Percentiles rank a stretch among this genome's conserved stretches.
These are phyloP conservation scores for Callorhinus ursinus DNA, from an alignment of 2,113 vertebrate species.

Conservation along the genomic window DNA sequence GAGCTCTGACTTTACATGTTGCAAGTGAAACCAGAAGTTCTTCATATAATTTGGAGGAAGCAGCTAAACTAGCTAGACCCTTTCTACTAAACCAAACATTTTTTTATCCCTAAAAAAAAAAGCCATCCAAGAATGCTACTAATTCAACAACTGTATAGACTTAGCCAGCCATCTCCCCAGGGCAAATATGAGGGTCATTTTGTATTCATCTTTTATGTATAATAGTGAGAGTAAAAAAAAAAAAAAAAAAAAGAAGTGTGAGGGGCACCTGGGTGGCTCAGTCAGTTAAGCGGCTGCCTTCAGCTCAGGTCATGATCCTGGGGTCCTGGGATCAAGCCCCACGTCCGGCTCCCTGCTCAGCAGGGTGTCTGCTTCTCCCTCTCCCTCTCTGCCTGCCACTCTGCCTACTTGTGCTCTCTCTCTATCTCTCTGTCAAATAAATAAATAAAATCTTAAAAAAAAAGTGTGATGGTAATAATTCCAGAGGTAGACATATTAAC, in stretches of 20 bases:
- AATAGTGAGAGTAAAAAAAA: not conserved
- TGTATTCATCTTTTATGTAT: not conserved
- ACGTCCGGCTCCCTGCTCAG: too few relatives aligned
- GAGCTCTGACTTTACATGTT: not conserved
- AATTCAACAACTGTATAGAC: not conserved
- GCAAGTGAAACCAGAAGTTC: not conserved
- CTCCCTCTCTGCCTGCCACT: too few relatives aligned
- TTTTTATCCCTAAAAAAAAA: not conserved
- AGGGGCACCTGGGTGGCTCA: not conserved
- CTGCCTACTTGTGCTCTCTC: too few relatives aligned
- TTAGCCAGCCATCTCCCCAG: not conserved
- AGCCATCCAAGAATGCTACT: not conserved
- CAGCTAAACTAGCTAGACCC: not conserved
- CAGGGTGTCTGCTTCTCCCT: too few relatives aligned
- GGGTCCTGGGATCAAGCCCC: too few relatives aligned
- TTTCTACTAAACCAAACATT: not conserved
- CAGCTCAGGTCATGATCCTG: too few relatives aligned
- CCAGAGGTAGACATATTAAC: not conserved
- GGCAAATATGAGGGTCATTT: not conserved
- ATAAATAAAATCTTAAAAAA: not conserved
- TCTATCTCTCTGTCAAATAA: too few relatives aligned
- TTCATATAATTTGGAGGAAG: not conserved
- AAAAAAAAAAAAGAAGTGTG: conserved; percentile 40
- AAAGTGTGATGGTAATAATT: not conserved
- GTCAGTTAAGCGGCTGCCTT: too few relatives aligned